Percentiles rank a stretch among this genome's conserved stretches.
phyloP scores from a whole-genome alignment of 2,797 vertebrate species.

The Balearica regulorum region DNA sequence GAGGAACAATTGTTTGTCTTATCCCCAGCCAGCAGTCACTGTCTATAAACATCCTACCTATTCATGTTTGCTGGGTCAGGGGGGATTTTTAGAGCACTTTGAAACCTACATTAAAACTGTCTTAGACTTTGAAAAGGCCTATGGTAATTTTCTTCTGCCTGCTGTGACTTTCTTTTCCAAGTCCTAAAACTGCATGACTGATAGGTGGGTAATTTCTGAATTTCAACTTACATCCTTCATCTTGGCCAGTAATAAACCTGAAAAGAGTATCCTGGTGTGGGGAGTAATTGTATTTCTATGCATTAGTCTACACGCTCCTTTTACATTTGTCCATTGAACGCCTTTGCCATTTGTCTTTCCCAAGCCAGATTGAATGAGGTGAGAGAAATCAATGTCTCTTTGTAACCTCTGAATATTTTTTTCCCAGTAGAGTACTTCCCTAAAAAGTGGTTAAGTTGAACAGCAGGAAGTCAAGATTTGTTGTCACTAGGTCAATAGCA shows the following conservation, averaged over 20 bases:
- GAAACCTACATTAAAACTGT: not conserved
- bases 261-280: not conserved
- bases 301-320: not conserved
- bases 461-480: not conserved
- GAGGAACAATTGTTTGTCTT: slow-evolving; percentile 34
- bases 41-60: slow-evolving; percentile 17
- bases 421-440: not conserved
- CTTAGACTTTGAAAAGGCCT: not conserved
- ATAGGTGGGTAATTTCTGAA: not conserved
- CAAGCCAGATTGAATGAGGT: not conserved
- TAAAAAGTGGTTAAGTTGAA: not conserved
- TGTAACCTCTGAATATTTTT: not conserved
- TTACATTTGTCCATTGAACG: not conserved
- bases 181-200: not conserved
- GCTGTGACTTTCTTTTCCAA: slow-evolving; percentile 3
- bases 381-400: slow-evolving; percentile 28
- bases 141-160: slow-evolving; percentile 18
- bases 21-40: slow-evolving; percentile 9
- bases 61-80: not conserved
- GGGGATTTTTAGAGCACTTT: not conserved
- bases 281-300: not conserved
- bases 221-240: not conserved
- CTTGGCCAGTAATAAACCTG: not conserved
- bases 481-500: not conserved
- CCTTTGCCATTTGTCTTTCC: slow-evolving; percentile 25